Base-by-base conservation (phyloP, 2,113 vertebrate species). In the Gymnocephalus cernua region DNA sequence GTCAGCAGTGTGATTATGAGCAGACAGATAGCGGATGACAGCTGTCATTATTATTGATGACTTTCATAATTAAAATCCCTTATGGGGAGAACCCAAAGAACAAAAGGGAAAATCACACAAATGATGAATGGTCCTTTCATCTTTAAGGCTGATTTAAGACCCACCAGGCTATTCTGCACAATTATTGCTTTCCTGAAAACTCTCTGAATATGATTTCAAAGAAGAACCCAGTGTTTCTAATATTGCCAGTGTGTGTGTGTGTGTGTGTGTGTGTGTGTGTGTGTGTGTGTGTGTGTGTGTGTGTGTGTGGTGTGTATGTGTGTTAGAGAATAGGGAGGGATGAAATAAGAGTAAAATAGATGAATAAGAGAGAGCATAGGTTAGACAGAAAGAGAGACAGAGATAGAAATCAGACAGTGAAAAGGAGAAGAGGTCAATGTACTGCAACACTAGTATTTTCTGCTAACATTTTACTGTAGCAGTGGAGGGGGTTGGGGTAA, bases 11-110 rank as follows among this genome's bases (percentile, higher is more conserved):
- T 89, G 90, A 93, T 93, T 91, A 94, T 90, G 88, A 88, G 73
- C 86, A 89, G 90, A 91, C 91, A 91, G 93, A 94, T 93, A 93
- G 88, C 92, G 57, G 86, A 87, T 94, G 94, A 94, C 95, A 94
- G 93, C 91, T 93, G 93, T 87, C 93, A 88, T 93, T 77, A 91
- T 94, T 94, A 95, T 95, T 95, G 93, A 96, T 95, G 94, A 90
- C 87, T 92, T 93, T 92, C 92, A 94, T 95, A 94, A 94, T 95
- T 94, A 92, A 94, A 95, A 94, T 92, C 85, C 74, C 88, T 93
- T 92, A 93, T 91, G 86, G 88, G 81, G 84, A 86, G 88, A 79
- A 74, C 67, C 84, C 80, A 63, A 85, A 86, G 90, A 92, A 94
- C 88, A 93, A 94, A 94, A 91, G 88, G 82, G 79, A 80, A 93